phyloP scores from a whole-genome alignment of 2,888 invertebrate species.

The Elaeidobius kamerunicus region DNA sequence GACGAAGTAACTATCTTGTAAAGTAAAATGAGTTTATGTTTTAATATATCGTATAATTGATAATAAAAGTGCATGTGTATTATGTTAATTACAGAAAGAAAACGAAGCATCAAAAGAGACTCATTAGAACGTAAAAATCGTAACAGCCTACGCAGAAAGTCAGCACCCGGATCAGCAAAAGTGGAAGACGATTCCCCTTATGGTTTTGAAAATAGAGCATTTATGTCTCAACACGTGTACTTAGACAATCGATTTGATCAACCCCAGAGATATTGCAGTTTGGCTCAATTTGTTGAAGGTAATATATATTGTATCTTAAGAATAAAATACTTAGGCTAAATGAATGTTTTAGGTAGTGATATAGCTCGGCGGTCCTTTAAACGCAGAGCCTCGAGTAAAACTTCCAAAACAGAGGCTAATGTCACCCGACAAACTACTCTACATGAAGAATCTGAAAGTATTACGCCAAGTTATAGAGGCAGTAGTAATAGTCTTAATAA shows the following conservation, averaged over 20 bases:
- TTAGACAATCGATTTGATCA: slow-evolving; percentile 51
- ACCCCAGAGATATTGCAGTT: slow-evolving; percentile 66
- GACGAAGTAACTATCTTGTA: too few species aligned
- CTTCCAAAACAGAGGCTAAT: slow-evolving; percentile 49
- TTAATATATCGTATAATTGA: too few species aligned
- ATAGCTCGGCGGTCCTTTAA: slow-evolving; percentile 77
- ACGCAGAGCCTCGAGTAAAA: slow-evolving; percentile 44
- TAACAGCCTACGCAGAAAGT: slow-evolving; percentile 38
- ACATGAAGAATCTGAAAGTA: slow-evolving; percentile 45
- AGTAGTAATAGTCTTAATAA: slow-evolving; percentile 43
- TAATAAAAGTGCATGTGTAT: too few species aligned
- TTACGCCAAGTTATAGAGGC: slow-evolving; percentile 36
- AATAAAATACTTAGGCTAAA: background rate
- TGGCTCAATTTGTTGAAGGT: slow-evolving; percentile 80
- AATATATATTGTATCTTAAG: background rate
- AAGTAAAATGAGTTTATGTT: too few species aligned
- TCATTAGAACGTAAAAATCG: slow-evolving; percentile 47
- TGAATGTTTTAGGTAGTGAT: slow-evolving; percentile 55
- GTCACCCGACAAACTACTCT: slow-evolving; percentile 45
- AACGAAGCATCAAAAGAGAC: slow-evolving; percentile 55
- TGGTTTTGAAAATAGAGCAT: slow-evolving; percentile 71
- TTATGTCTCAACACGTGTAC: slow-evolving; percentile 50
- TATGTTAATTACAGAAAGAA: slow-evolving; percentile 53
- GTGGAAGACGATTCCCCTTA: slow-evolving; percentile 59
- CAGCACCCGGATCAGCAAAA: slow-evolving; percentile 39